phyloP scores from a whole-genome alignment of 2,113 vertebrate genomes.

The Caracal caracal region DNA sequence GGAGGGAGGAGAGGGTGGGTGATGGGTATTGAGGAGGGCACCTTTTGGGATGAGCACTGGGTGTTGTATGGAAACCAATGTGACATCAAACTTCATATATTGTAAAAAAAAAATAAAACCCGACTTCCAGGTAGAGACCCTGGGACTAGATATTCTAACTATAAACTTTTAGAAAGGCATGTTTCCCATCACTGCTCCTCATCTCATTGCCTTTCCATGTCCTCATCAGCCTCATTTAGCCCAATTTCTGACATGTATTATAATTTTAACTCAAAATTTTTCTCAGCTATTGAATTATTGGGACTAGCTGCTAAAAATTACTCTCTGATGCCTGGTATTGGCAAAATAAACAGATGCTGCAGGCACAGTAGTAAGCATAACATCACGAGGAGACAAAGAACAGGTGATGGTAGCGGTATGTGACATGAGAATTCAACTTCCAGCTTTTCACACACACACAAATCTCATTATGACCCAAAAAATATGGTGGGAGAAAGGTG shows the following conservation, averaged over 20 bases:
- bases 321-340: not conserved
- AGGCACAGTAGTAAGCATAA: not conserved
- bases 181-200: not conserved
- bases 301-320: not conserved
- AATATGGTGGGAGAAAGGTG: not conserved
- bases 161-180: slow-evolving; percentile 16
- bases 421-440: not conserved
- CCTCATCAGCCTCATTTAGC: not conserved
- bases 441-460: not conserved
- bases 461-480: not conserved
- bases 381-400: not conserved
- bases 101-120: not conserved
- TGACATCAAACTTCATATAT: no score
- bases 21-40: no score
- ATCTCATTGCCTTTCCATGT: not conserved
- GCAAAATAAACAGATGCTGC: slow-evolving; percentile 22
- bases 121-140: slow-evolving; percentile 10
- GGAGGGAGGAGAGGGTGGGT: no score
- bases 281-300: not conserved
- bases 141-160: not conserved
- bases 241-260: not conserved
- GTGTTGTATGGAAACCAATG: no score
- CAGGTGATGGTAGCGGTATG: not conserved
- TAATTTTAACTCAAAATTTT: slow-evolving; percentile 27
- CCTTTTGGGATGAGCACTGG: no score